A percentile compares a stretch with the other conserved stretches of the same genome.
phyloP scores from a whole-genome alignment of 2,888 invertebrate species.

The Carpatolechia fugitivella region DNA sequence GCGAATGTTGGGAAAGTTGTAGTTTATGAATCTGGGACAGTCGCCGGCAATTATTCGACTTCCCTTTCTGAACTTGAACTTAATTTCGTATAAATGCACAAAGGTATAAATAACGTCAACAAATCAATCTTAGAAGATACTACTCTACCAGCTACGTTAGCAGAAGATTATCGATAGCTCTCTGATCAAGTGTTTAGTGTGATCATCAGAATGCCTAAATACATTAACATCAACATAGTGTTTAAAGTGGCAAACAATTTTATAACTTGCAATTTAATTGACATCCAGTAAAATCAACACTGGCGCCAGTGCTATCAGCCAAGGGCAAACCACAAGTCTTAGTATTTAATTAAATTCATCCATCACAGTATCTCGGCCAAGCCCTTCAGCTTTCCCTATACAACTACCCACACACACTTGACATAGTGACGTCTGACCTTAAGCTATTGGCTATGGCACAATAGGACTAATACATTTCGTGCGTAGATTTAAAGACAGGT shows the following conservation, averaged over 20 bases:
- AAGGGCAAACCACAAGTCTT: neutral
- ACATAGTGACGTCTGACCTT: constrained; percentile 16
- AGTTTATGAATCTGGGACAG: constrained; percentile 32
- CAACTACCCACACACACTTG: constrained; percentile 10
- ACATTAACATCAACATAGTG: too few species aligned
- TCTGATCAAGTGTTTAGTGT: too few species aligned
- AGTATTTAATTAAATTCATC: constrained; percentile 8
- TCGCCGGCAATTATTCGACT: neutral
- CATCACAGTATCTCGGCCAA: constrained; percentile 6
- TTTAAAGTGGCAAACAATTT: too few species aligned
- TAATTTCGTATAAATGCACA: neutral
- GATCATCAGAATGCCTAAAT: too few species aligned
- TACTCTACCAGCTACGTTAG: too few species aligned
- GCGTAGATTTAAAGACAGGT: neutral
- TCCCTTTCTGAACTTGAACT: constrained; percentile 8
- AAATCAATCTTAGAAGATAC: too few species aligned
- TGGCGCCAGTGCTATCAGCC: neutral
- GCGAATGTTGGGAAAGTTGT: constrained; percentile 46
- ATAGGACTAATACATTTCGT: constrained; percentile 1
- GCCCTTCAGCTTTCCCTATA: constrained; percentile 12
- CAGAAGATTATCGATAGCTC: too few species aligned
- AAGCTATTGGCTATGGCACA: constrained; percentile 3
- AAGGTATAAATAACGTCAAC: too few species aligned
- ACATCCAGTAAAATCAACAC: neutral
- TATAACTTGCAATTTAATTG: constrained; percentile 3